Evolutionary conservation across 2,888 invertebrate genomes (phyloP).

Genomic region (Lordiphosa fenestrarum): DNA sequence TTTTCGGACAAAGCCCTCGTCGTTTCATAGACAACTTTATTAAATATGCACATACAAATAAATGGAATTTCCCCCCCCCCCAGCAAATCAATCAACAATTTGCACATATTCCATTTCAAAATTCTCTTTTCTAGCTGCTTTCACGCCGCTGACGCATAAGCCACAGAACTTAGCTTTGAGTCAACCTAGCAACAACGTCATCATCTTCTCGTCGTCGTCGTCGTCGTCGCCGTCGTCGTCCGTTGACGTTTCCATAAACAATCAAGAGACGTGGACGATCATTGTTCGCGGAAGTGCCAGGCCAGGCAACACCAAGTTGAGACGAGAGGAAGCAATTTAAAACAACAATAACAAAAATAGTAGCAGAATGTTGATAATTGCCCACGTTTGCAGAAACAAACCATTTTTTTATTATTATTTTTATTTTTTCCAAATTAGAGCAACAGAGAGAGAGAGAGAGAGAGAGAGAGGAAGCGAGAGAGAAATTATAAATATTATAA

Average conservation of each 20-base stretch:
- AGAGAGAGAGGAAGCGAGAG: background rate
- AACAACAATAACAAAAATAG: constrained; percentile 1
- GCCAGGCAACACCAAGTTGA: background rate
- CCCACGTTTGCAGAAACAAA: constrained; percentile 28
- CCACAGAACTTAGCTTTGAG: background rate
- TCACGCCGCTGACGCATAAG: too few relatives aligned
- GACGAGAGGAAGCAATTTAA: background rate
- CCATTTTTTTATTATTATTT: constrained; percentile 1
- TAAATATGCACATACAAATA: too few relatives aligned
- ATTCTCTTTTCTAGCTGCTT: too few relatives aligned
- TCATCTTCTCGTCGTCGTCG: background rate
- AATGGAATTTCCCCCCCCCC: too few relatives aligned
- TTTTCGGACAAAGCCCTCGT: too few relatives aligned
- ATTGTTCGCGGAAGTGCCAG: constrained; percentile 9
- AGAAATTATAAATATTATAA: background rate
- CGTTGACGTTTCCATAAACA: background rate
- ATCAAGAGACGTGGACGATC: too few relatives aligned
- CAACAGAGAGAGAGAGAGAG: constrained; percentile 1
- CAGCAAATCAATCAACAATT: too few relatives aligned
- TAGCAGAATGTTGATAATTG: constrained; percentile 36
- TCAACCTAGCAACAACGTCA: background rate
- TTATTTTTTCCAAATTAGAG: constrained; percentile 19
- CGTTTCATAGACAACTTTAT: too few relatives aligned
- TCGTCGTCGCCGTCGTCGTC: background rate
- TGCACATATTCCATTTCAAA: too few relatives aligned